Evolutionary conservation across 2,888 invertebrate species (phyloP).

Genomic region (Dolichopus griseipennis): DNA sequence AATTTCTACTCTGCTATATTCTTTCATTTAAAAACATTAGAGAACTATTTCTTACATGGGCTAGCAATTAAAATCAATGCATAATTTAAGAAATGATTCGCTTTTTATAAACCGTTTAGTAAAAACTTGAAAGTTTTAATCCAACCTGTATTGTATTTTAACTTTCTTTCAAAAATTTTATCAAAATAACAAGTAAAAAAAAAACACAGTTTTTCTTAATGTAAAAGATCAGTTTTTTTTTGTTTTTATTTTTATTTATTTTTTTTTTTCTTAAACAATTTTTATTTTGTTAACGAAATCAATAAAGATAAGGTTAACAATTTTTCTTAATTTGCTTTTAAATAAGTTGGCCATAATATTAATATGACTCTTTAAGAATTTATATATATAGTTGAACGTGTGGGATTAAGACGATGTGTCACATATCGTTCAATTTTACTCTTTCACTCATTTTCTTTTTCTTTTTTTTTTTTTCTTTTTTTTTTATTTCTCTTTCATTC

Average conservation of each 20-base stretch:
- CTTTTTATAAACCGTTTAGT: too few species aligned
- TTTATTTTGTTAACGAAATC: slow-evolving; percentile 8
- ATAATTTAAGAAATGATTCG: too few species aligned
- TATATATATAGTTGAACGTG: slow-evolving; percentile 6
- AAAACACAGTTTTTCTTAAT: not conserved
- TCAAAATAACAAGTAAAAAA: not conserved
- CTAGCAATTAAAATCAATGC: too few species aligned
- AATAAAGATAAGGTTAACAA: slow-evolving; percentile 11
- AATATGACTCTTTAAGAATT: not conserved
- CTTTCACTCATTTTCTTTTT: too few species aligned
- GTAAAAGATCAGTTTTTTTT: slow-evolving; percentile 5
- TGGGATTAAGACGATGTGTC: not conserved
- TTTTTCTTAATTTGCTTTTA: slow-evolving; percentile 11
- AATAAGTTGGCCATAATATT: slow-evolving; percentile 7
- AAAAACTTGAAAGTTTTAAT: not conserved
- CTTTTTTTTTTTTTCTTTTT: not conserved
- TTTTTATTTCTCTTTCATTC: not conserved
- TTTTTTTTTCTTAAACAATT: not conserved
- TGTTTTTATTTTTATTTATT: too few species aligned
- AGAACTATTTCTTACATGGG: too few species aligned
- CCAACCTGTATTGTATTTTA: not conserved
- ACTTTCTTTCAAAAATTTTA: not conserved
- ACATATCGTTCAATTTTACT: not conserved
- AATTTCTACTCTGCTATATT: too few species aligned
- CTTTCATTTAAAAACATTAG: too few species aligned